Evolutionary conservation across 2,888 invertebrate species (phyloP).

Genomic region (Dysmachus trigonus): DNA sequence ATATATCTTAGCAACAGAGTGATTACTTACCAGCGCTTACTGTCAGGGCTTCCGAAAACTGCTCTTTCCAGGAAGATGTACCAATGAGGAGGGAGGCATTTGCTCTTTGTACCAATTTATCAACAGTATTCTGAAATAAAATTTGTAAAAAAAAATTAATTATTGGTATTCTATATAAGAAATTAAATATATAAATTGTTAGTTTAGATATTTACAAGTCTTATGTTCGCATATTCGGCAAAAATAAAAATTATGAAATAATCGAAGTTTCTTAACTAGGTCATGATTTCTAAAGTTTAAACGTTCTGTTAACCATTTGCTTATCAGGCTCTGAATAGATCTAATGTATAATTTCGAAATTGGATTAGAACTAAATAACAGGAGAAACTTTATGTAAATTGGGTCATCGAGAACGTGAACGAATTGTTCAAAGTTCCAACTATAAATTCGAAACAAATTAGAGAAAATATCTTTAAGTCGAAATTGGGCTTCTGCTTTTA

Average conservation of each 20-base stretch:
- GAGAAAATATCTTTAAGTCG: background rate
- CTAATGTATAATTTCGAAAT: background rate
- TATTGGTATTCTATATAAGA: background rate
- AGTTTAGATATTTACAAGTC: too few relatives aligned
- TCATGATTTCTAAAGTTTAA: background rate
- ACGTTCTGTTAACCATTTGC: background rate
- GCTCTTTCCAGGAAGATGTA: conserved; percentile 99
- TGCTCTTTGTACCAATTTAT: conserved; percentile 96
- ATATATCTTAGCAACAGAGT: too few relatives aligned
- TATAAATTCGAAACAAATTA: background rate
- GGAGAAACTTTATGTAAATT: background rate
- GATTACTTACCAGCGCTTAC: conserved; percentile 80
- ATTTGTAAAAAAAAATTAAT: background rate
- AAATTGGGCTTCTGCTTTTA: background rate
- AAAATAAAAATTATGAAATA: background rate
- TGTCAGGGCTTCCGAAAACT: conserved; percentile 95
- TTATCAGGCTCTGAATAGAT: background rate
- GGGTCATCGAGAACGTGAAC: background rate
- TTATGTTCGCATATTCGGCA: too few relatives aligned
- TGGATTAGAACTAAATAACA: background rate
- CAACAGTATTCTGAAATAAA: conserved; percentile 87
- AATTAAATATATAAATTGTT: too few relatives aligned
- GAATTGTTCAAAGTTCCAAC: background rate
- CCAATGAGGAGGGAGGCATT: conserved; percentile 93
- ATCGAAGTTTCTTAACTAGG: background rate